Conservation (phyloP, 2,888 invertebrate species). For the Neocrepidodera transversa region DNA sequence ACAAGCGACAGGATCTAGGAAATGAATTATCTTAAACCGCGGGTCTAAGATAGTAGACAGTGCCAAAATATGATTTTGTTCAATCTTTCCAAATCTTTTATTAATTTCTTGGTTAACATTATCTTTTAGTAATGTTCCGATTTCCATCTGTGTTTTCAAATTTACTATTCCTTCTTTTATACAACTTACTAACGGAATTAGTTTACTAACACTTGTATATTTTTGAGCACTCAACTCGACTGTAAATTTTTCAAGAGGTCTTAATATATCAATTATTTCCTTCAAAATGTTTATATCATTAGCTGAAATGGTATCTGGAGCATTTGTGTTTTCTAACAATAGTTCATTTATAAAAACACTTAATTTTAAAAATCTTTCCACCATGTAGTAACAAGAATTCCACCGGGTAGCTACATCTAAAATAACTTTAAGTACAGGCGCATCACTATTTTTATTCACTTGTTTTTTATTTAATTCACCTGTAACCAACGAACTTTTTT, state of each 20-base stretch:
- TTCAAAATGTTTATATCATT: neutral
- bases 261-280: neutral
- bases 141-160: too few relatives aligned
- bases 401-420: constrained; percentile 5
- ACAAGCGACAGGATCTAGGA: neutral
- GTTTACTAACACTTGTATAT: neutral
- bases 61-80: neutral
- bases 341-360: neutral
- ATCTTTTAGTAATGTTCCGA: too few relatives aligned
- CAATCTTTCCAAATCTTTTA: neutral
- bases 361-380: too few relatives aligned
- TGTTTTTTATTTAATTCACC: neutral
- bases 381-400: too few relatives aligned
- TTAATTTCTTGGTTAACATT: too few relatives aligned
- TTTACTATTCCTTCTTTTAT: neutral
- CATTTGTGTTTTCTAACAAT: neutral
- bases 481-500: constrained; percentile 19
- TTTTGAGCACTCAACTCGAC: constrained; percentile 2
- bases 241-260: constrained; percentile 1
- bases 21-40: constrained; percentile 11
- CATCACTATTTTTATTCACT: neutral
- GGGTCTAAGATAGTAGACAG: constrained; percentile 4
- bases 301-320: neutral
- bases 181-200: neutral
- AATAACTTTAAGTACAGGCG: too few relatives aligned